Conservation (phyloP, 2,113 vertebrate genomes). For the Ciconia maguari region DNA sequence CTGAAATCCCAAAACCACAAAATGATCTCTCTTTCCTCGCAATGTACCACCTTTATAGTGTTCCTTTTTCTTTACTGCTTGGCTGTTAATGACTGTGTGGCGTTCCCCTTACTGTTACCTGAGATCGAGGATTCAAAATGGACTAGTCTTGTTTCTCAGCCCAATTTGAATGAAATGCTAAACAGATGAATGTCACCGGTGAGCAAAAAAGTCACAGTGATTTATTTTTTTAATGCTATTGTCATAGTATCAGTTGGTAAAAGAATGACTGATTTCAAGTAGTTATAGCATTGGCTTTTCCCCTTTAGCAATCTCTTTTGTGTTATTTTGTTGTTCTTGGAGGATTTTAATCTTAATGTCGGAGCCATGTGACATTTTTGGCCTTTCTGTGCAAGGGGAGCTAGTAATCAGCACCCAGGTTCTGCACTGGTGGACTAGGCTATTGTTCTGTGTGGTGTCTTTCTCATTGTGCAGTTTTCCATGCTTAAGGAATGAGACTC, state of each 20-base stretch:
- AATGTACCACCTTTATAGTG: background rate
- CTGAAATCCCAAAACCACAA: background rate
- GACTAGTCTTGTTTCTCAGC: background rate
- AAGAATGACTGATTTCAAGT: background rate
- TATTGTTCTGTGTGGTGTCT: background rate
- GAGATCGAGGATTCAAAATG: background rate
- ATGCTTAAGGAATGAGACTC: background rate
- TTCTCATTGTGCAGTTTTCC: background rate
- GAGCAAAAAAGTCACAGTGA: background rate
- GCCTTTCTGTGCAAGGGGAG: constrained; percentile 31
- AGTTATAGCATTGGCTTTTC: constrained; percentile 30
- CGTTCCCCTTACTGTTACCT: background rate
- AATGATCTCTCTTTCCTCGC: background rate
- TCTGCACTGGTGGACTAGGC: constrained; percentile 18
- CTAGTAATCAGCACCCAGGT: background rate
- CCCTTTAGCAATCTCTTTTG: background rate
- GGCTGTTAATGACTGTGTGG: background rate
- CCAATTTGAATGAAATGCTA: background rate
- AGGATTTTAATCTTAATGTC: constrained; percentile 44
- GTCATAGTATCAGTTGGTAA: background rate
- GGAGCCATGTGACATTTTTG: background rate
- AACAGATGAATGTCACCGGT: background rate
- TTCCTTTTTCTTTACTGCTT: background rate
- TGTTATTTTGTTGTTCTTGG: constrained; percentile 28
- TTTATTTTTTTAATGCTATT: constrained; percentile 29